Conservation (phyloP, 1,140 invertebrate genomes). For the Aphelinus atriplicis region DNA sequence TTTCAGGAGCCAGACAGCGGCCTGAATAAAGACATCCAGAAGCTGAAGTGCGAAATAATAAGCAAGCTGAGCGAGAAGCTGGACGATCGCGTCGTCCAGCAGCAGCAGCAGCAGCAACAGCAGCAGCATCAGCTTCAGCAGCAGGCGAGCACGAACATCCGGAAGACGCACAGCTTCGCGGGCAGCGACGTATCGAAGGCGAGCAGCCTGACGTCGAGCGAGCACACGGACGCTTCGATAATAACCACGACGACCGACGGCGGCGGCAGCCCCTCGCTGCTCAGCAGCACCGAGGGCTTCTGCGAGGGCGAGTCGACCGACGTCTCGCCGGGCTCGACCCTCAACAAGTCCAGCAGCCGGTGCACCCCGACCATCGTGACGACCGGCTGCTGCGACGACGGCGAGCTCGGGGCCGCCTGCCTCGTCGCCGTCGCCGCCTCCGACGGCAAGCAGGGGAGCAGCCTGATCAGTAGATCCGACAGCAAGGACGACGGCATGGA, state of each 20-base stretch:
- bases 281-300: conserved; percentile 63
- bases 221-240: conserved; percentile 60
- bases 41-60: conserved; percentile 58
- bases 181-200: conserved; percentile 63
- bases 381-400: conserved; percentile 37
- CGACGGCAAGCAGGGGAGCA: conserved; percentile 16
- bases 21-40: conserved; percentile 58
- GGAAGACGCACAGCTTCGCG: conserved; percentile 62
- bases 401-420: conserved; percentile 48
- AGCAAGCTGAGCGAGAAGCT: conserved; percentile 49
- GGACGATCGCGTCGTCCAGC: neutral
- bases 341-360: conserved; percentile 55
- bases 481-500: conserved; percentile 63
- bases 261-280: conserved; percentile 59
- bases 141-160: conserved; percentile 42
- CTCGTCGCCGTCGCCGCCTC: conserved; percentile 30
- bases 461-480: conserved; percentile 52
- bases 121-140: neutral
- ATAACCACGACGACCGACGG: conserved; percentile 59
- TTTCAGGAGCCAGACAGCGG: conserved; percentile 39
- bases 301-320: conserved; percentile 63
- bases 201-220: conserved; percentile 60
- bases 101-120: neutral
- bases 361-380: conserved; percentile 52
- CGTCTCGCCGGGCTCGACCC: conserved; percentile 56